These are phyloP conservation scores for Ecdyonurus torrentis DNA, from an alignment of 2,888 invertebrate genomes.

Conservation along the genomic window DNA sequence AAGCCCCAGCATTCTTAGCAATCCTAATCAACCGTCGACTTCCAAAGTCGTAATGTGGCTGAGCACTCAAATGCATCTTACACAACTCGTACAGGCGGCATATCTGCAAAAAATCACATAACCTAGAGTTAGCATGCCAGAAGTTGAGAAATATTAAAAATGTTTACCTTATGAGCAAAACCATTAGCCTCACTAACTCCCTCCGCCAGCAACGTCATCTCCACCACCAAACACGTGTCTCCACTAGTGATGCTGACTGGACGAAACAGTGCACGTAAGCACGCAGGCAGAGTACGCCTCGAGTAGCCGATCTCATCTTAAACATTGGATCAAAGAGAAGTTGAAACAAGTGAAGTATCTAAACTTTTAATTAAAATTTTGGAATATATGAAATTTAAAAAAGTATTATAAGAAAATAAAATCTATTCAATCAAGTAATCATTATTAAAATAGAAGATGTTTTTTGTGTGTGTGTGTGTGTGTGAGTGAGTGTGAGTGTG, in stretches of 20 bases:
- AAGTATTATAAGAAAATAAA: too few species aligned
- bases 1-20: neutral
- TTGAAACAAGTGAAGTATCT: too few species aligned
- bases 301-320: neutral
- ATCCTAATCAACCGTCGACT: neutral
- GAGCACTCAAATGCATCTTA: neutral
- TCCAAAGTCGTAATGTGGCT: neutral
- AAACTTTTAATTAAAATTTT: too few species aligned
- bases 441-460: too few species aligned
- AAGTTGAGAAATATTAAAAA: too few species aligned
- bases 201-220: neutral
- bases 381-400: too few species aligned
- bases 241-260: neutral
- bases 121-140: too few species aligned
- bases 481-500: too few species aligned
- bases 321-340: too few species aligned
- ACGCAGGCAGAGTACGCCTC: neutral
- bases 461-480: too few species aligned
- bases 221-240: neutral
- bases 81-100: neutral
- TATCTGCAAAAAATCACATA: neutral
- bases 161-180: neutral
- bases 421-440: too few species aligned
- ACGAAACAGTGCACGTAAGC: neutral
- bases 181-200: neutral